Base-by-base conservation (phyloP, 1,140 invertebrate genomes). In the Eueides isabella region DNA sequence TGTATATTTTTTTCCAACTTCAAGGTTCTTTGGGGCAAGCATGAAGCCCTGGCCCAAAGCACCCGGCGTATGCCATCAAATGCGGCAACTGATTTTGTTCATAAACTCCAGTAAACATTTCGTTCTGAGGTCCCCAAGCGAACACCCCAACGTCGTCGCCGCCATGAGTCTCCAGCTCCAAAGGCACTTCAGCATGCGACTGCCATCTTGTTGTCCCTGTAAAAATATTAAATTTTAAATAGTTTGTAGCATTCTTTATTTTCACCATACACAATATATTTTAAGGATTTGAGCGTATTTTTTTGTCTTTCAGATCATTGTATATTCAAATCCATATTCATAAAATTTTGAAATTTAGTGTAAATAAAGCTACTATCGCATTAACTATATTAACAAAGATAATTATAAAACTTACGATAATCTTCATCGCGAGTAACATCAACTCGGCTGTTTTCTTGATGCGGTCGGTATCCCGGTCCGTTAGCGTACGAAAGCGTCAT, bases 401-500 rank as follows among this genome's bases (percentile, higher is more conserved):
- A 12, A 4, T 55, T 2, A 5, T 31, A 7, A 26, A 55, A 81
- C 77, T 92, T 86, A 93, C 94, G 87, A 77, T 92, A 94, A 65
- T 91, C 76, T 5, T 63, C 7, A 16, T 93, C 90, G 5, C 77
- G 75, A 5, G 89, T 88, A 35, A 93, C 81, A 69, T 94, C 88
- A n/a, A 94, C 80, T 26, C 85, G 78, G 16, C 76, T 82, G 29
- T 69, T 61, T 2, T 86, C 72, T 14, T 79, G 77, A 33, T 88
- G 89, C n/a, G 80, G 72, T 5, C 91, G 87, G 74, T 94, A 94
- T 5, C 96, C 96, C 1, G 96, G 96, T 1, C 97, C 97, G 90
- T 97, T 97, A 11, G 96, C 95, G 83, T 97, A 97, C 1, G 94
- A 94, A 2, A 98, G 91, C 0, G 96, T 97, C 71, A 96, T 95